A percentile compares a stretch with the other conserved stretches of the same genome.
phyloP scores from a whole-genome alignment of 2,113 vertebrate genomes.

The Meriones unguiculatus region DNA sequence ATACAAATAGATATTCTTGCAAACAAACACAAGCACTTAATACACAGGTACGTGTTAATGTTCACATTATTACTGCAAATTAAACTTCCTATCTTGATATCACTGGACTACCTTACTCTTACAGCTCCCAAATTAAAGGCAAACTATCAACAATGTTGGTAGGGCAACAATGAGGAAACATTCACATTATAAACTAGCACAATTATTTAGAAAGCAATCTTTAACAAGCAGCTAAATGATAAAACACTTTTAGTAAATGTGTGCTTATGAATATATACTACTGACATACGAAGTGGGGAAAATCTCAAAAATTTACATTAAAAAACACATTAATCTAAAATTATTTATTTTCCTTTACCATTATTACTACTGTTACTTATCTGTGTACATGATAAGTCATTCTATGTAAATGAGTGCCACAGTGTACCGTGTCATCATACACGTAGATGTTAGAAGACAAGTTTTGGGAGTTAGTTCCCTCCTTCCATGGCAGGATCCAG shows the following conservation, averaged over 20 bases:
- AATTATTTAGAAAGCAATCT: slow-evolving; percentile 53
- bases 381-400: not conserved
- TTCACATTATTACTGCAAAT: slow-evolving; percentile 54
- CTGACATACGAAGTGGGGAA: slow-evolving; percentile 28
- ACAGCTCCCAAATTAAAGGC: slow-evolving; percentile 54
- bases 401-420: too few relatives aligned
- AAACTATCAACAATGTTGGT: slow-evolving; percentile 28
- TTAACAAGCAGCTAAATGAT: slow-evolving; percentile 13
- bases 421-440: not conserved
- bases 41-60: not conserved
- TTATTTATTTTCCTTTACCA: not conserved
- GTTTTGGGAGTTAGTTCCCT: not conserved
- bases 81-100: slow-evolving; percentile 40
- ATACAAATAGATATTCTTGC: slow-evolving; percentile 18
- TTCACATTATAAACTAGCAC: not conserved
- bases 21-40: slow-evolving; percentile 44
- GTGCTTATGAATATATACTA: slow-evolving; percentile 39
- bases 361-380: not conserved
- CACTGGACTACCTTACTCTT: slow-evolving; percentile 3
- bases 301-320: not conserved
- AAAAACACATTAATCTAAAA: not conserved
- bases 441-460: not conserved
- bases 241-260: slow-evolving; percentile 46
- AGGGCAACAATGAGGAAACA: not conserved
- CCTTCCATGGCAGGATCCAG: not conserved